Percentiles rank a stretch among this genome's conserved stretches.
Evolutionary conservation across 2,888 invertebrate genomes (phyloP).

Genomic region (Hypercompe scribonia): DNA sequence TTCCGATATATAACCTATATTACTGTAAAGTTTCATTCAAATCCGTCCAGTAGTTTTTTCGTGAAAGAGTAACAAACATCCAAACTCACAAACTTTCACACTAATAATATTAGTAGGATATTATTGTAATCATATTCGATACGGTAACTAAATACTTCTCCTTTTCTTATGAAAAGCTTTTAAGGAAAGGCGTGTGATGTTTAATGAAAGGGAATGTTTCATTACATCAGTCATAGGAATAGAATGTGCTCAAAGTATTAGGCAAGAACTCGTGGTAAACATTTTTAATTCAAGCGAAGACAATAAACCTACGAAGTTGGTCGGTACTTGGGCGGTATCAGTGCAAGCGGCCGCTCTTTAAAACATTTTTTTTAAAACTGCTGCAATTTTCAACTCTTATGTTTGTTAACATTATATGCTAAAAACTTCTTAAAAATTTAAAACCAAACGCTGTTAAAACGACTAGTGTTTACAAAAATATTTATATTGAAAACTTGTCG

Average conservation of each 20-base stretch:
- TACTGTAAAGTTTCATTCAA: too few species aligned
- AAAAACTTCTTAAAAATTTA: background rate
- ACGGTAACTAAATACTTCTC: constrained; percentile 14
- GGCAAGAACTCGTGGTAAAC: constrained; percentile 59
- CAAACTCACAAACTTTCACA: too few species aligned
- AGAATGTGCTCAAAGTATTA: constrained; percentile 58
- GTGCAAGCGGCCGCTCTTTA: constrained; percentile 54
- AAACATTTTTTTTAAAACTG: constrained; percentile 58
- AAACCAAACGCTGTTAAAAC: background rate
- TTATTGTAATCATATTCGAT: constrained; percentile 33
- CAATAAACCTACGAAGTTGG: constrained; percentile 73
- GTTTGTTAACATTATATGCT: constrained; percentile 23
- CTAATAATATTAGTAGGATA: too few species aligned
- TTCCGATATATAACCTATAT: too few species aligned
- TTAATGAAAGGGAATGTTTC: constrained; percentile 35
- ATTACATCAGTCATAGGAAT: constrained; percentile 39
- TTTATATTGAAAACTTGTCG: background rate
- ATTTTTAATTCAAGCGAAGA: constrained; percentile 77
- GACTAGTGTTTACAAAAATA: background rate
- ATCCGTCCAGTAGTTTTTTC: too few species aligned
- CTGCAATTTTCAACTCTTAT: constrained; percentile 47
- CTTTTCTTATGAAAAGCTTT: constrained; percentile 20
- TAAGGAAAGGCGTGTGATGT: constrained; percentile 21
- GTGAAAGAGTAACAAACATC: too few species aligned
- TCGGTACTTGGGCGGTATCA: constrained; percentile 54